phyloP scores from a whole-genome alignment of 2,888 invertebrate species.

The Antheraea assamensis region DNA sequence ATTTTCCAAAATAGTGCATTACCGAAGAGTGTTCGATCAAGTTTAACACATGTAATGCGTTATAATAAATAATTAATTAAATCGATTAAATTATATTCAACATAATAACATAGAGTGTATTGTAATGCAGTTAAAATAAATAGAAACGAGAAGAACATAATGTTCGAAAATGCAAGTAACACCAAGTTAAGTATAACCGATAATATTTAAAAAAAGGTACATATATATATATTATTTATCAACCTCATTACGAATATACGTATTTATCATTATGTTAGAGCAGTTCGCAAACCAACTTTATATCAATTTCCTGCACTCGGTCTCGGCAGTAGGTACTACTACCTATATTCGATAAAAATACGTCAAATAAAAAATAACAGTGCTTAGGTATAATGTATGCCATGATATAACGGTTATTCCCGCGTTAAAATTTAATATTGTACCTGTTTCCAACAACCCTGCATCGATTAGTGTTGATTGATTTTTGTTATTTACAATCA shows the following conservation, averaged over 20 bases:
- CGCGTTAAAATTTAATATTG: not conserved
- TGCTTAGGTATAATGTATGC: not conserved
- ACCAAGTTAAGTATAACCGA: not conserved
- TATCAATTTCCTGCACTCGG: constrained; percentile 7
- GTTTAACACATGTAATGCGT: no score
- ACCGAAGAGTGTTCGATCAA: no score
- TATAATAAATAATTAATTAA: no score
- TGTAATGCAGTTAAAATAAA: not conserved
- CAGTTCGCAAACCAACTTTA: not conserved
- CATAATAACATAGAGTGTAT: not conserved
- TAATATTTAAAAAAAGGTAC: not conserved
- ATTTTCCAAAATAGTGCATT: no score
- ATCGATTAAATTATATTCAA: not conserved
- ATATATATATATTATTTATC: not conserved
- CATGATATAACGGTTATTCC: not conserved
- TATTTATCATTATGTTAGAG: not conserved
- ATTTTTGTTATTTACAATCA: not conserved
- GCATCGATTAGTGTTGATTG: not conserved
- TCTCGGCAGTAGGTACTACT: not conserved
- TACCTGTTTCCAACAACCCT: not conserved
- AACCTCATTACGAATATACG: not conserved
- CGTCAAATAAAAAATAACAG: not conserved
- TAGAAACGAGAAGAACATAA: not conserved
- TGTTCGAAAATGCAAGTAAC: not conserved
- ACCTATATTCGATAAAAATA: not conserved